Conservation (phyloP, 2,797 vertebrate genomes). For the Tarsius wallacei region DNA sequence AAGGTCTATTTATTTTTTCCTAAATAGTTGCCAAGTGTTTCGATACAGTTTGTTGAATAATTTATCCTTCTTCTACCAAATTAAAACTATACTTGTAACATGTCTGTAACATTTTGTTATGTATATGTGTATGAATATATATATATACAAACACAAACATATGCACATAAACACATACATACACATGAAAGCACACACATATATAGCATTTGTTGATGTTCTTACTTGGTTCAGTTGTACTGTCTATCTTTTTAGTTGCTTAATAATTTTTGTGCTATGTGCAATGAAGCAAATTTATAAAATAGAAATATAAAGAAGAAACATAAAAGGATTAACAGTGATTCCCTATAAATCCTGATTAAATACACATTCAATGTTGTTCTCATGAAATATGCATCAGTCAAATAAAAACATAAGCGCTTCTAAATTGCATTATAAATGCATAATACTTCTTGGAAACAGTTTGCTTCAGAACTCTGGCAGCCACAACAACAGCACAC, state of each 20-base stretch:
- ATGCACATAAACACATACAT: not conserved
- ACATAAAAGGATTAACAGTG: slow-evolving; percentile 73
- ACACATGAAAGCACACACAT: not conserved
- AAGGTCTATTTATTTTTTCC: slow-evolving; percentile 42
- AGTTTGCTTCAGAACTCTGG: slow-evolving; percentile 10
- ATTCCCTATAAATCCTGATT: slow-evolving; percentile 73
- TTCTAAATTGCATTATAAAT: slow-evolving; percentile 51
- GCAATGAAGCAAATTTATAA: slow-evolving; percentile 57
- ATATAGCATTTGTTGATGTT: not conserved
- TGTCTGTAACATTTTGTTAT: not conserved
- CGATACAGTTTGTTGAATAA: slow-evolving; percentile 39
- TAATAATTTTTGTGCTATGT: slow-evolving; percentile 26
- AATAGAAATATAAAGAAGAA: slow-evolving; percentile 67
- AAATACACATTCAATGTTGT: slow-evolving; percentile 55
- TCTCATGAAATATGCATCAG: slow-evolving; percentile 66
- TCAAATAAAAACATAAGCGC: slow-evolving; percentile 52
- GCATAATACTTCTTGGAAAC: slow-evolving; percentile 17
- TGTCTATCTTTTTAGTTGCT: not conserved
- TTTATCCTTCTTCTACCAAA: not conserved
- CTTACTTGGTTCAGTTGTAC: not conserved
- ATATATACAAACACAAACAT: not conserved
- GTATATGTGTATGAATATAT: not conserved
- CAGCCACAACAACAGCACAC: not conserved
- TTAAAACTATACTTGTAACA: slow-evolving; percentile 64
- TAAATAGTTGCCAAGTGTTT: not conserved